Base-by-base conservation (phyloP, 2,797 vertebrate species). In the Spinus olivaceus region DNA sequence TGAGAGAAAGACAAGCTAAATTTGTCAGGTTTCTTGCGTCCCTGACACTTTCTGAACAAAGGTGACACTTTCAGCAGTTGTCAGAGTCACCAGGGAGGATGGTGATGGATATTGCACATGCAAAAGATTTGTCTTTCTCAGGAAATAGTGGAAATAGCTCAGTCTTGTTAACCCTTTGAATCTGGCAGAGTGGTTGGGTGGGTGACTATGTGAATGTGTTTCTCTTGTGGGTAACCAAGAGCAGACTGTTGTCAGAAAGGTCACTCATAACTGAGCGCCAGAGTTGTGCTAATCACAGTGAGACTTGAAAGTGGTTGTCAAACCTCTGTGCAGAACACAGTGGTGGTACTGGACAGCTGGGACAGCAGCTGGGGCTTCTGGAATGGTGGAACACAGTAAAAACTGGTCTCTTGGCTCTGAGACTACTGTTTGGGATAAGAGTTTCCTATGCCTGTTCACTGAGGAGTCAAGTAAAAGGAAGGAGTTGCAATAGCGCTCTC, bases 21-120 rank as follows among this genome's bases (percentile, higher is more conserved):
- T 77, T 86, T 77, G 84, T 86, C 23, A 8, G 39, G 60, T 64
- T 92, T 67, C 74, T 46, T 47, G 27, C 67, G 64, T 82, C 56
- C 60, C 56, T 88, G 90, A 81, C 13, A 2, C 63, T 73, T 89
- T 74, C 67, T 60, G 78, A 85, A 59, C 67, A 77, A 85, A 85
- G 88, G 64, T 88, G 86, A 67, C 17, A 2, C 50, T 86, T 90
- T 42, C 60, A 88, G 71, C 20, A 13, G 56, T 42, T 73, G 78
- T 86, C 82, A 81, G 37, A 78, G 24, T 60, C 79, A 42, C 64
- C 41, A 28, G 67, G 32, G 46, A 82, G 64, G 53, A 32, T 22
- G 53, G 17, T 65, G 74, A 66, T 86, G 80, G 88, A 61, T 87
- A 54, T 1, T 71, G 64, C 69, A 37, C n/a, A 23, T 50, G 30